A percentile compares a stretch with the other conserved stretches of the same genome.
Evolutionary conservation across 2,888 invertebrate species (phyloP).

Genomic region (Megalurothrips usitatus): DNA sequence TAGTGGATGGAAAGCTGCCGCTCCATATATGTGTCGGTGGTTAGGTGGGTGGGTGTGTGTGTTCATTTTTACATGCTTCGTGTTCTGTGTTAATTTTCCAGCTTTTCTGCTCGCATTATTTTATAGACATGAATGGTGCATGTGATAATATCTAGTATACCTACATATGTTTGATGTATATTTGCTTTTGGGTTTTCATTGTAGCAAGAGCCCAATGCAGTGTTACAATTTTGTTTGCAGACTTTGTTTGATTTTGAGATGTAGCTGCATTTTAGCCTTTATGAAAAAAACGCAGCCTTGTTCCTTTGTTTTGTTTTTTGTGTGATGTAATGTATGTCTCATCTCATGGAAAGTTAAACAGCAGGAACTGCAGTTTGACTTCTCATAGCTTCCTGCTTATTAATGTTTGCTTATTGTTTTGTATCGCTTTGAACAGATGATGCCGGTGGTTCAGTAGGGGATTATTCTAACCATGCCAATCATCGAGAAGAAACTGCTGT

Average conservation of each 20-base stretch:
- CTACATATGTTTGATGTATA: neutral
- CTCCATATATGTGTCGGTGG: slow-evolving; percentile 12
- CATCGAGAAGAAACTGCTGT: slow-evolving; percentile 13
- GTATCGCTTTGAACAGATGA: slow-evolving; percentile 1
- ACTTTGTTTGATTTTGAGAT: neutral
- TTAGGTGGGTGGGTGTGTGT: slow-evolving; percentile 25
- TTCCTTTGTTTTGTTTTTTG: neutral
- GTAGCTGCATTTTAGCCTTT: neutral
- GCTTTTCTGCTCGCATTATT: neutral
- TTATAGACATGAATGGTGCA: neutral
- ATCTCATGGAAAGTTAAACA: neutral
- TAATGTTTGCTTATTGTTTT: slow-evolving; percentile 15
- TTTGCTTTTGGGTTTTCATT: no score
- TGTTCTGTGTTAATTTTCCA: slow-evolving; percentile 27
- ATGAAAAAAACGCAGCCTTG: neutral
- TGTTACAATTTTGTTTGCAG: no score
- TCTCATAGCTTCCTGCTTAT: neutral
- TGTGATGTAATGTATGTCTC: neutral
- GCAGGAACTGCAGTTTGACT: neutral
- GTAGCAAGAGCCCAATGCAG: no score
- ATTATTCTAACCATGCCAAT: slow-evolving; percentile 27
- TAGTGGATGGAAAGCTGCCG: slow-evolving; percentile 14
- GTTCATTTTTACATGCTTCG: slow-evolving; percentile 26
- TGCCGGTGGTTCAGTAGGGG: neutral
- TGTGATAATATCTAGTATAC: neutral